Conservation (phyloP, 2,113 vertebrate genomes). For the Erythrolamprus reginae region DNA sequence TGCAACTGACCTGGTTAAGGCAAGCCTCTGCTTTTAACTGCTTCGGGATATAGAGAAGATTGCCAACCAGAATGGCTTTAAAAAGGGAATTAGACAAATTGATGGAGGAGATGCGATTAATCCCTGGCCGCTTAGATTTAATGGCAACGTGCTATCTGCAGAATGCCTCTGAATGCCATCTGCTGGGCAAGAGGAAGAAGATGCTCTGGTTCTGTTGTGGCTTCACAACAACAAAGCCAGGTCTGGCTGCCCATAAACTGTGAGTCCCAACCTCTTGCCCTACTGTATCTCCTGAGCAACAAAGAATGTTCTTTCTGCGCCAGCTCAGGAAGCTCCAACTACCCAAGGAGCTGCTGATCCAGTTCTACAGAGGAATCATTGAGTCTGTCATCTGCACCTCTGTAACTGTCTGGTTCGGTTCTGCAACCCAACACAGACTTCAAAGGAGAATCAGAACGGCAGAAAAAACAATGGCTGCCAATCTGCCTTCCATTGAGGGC, state of each 20-base stretch:
- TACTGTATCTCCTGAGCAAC: background rate
- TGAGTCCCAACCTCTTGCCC: background rate
- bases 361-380: too few relatives aligned
- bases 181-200: background rate
- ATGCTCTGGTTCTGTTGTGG: background rate
- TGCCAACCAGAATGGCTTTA: background rate
- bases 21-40: background rate
- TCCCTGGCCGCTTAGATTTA: background rate
- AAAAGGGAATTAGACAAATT: background rate
- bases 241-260: background rate
- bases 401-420: too few relatives aligned
- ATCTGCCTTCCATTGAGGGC: too few relatives aligned
- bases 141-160: background rate
- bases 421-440: too few relatives aligned
- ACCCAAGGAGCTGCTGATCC: too few relatives aligned
- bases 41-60: background rate
- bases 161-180: background rate
- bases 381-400: too few relatives aligned
- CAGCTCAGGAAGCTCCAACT: too few relatives aligned
- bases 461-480: too few relatives aligned
- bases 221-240: background rate
- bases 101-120: background rate
- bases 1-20: background rate
- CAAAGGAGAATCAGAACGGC: too few relatives aligned
- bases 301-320: too few relatives aligned